A percentile compares a stretch with the other conserved stretches of the same genome.
These are phyloP conservation scores for Thunnus maccoyii DNA, from an alignment of 2,113 vertebrate genomes.

Conservation along the genomic window DNA sequence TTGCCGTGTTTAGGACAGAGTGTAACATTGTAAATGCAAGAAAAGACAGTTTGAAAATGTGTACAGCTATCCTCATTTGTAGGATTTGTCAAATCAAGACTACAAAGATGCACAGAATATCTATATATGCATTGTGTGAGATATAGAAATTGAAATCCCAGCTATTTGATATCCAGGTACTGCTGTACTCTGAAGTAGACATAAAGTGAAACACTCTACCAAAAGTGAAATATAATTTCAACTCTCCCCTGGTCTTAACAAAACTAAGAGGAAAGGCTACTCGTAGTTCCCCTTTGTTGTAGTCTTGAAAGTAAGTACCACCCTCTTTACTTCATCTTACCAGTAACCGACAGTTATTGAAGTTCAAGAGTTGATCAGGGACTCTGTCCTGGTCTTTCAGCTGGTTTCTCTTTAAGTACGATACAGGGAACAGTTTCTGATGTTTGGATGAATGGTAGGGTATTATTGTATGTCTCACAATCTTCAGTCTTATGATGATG, in stretches of 20 bases:
- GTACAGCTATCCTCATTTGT: neutral
- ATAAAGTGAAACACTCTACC: neutral
- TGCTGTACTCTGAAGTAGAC: neutral
- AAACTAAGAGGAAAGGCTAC: neutral
- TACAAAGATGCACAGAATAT: neutral
- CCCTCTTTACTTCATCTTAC: neutral
- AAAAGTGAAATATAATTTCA: slow-evolving; percentile 27
- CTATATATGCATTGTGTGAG: neutral
- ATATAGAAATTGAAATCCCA: slow-evolving; percentile 2
- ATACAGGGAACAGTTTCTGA: neutral
- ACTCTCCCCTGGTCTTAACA: neutral
- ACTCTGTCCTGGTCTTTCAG: neutral
- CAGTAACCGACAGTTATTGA: neutral
- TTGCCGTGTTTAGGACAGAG: neutral
- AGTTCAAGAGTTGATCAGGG: neutral
- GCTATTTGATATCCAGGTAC: neutral
- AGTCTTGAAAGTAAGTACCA: neutral
- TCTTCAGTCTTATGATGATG: neutral
- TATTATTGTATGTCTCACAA: neutral
- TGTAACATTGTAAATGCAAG: too few relatives aligned
- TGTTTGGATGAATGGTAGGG: neutral
- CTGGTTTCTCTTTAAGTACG: neutral
- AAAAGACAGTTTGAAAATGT: neutral
- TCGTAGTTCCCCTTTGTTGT: slow-evolving; percentile 2
- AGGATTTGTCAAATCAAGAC: neutral